These are phyloP conservation scores for Chondrilla cf. caribensis DNA, from an alignment of 37 sponge, comb jelly and placozoan genomes.

Conservation along the genomic window DNA sequence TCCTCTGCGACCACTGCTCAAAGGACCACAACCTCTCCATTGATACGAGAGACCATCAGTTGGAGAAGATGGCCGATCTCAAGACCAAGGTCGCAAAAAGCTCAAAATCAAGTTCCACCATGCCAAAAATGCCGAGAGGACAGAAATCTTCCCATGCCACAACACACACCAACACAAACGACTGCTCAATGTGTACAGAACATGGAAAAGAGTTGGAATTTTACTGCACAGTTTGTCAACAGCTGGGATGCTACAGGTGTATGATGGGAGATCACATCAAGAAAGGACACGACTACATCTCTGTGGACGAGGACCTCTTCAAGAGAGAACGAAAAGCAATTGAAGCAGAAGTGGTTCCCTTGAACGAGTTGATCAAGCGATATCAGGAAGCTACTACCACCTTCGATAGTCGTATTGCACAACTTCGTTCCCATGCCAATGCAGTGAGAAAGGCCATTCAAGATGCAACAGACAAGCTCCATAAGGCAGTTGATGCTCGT, in stretches of 20 bases:
- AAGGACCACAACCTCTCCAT: constrained; percentile 22
- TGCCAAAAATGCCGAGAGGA: not conserved
- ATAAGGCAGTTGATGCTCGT: constrained; percentile 20
- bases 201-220: constrained; percentile 23
- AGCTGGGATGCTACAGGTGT: constrained; percentile 15
- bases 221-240: not conserved
- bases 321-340: not conserved
- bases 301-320: constrained; percentile 11
- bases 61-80: constrained; percentile 20
- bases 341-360: constrained; percentile 3
- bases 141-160: not conserved
- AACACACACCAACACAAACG: not conserved
- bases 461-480: not conserved
- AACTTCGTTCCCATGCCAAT: not conserved
- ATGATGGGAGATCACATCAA: constrained; percentile 18
- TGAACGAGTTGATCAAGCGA: constrained; percentile 13
- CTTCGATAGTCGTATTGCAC: not conserved
- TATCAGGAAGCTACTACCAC: constrained; percentile 11
- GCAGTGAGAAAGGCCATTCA: constrained; percentile 4
- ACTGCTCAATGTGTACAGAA: not conserved
- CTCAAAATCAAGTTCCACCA: not conserved
- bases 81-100: constrained; percentile 9
- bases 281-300: constrained; percentile 12
- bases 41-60: constrained; percentile 1
- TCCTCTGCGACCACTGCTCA: constrained; percentile 19